Evolutionary conservation across 2,888 invertebrate species (phyloP), one percentile per base, ranked within the genome.

Genomic region (Drosophila kambysellisi): DNA sequence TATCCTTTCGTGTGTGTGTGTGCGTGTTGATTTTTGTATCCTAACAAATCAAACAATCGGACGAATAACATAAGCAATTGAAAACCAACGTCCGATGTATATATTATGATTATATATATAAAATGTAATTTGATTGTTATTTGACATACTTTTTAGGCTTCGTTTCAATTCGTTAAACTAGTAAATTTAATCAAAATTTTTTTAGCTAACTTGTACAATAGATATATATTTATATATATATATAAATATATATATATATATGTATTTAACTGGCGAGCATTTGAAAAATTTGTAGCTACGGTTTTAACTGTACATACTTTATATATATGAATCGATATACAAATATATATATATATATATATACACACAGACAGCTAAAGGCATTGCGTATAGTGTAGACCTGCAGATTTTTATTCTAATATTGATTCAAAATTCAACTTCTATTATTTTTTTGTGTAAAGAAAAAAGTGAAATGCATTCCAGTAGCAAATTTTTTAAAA

Each of bases 401-500:
- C 32, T 29, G 35, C 48, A 66, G 60, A 53, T 71, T 43, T 63
- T 70, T 35, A 25, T 25, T 57, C 17, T 48, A 37, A 57, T 63
- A 33, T 51, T 32, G 41, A 52, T 39, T 33, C 53, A 76, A 67
- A 69, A 46, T 61, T 61, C 46, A 15, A 67, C 57, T 73, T 62
- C 17, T 41, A 17, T 56, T n/a, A 52, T 20, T 43, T 12, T 20
- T 51, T 48, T 53, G 25, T 54, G 48, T 60, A 70, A 60, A 20
- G 54, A 71, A 70, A 60, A 41, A 70, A 43, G 65, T 76, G 66
- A 63, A 67, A 69, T 79, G 76, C 89, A 89, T 89, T 89, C 89
- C 89, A 89, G 78, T 89, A 90, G 85, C 65, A 73, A 85, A 81
- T 81, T 80, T 81, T 75, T 74, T 82, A 60, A 70, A 75, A 79